phyloP scores from a whole-genome alignment of 2,797 vertebrate genomes.

The Eutrigla gurnardus region DNA sequence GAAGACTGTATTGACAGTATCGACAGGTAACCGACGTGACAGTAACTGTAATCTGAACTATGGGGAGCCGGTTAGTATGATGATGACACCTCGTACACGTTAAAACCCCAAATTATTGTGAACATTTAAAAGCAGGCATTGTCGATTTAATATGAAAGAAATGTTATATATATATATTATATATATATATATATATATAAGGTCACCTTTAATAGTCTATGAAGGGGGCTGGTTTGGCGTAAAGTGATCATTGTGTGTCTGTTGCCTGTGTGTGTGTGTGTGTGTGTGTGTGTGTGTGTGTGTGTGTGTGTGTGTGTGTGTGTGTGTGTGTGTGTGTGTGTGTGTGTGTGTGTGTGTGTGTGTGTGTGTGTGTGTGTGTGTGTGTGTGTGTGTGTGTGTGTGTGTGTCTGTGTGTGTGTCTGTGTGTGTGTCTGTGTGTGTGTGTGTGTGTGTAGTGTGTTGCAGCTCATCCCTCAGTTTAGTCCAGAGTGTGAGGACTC shows the following conservation, averaged over 20 bases:
- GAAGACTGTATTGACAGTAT: conserved; percentile 77
- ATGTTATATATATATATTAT: too few relatives aligned
- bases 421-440: conserved; percentile 48
- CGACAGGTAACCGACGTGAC: conserved; percentile 67
- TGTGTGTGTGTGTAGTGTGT: conserved; percentile 69
- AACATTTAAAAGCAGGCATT: background rate
- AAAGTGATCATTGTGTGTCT: background rate
- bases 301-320: too few relatives aligned
- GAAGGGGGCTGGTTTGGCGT: too few relatives aligned
- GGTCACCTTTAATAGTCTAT: too few relatives aligned
- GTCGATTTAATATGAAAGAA: background rate
- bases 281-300: conserved; percentile 1
- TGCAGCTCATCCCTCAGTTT: conserved; percentile 80
- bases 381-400: conserved; percentile 4
- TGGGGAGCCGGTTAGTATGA: background rate
- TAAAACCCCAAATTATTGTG: background rate
- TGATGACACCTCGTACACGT: background rate
- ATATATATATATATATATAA: too few relatives aligned
- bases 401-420: conserved; percentile 45
- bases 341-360: too few relatives aligned
- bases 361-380: too few relatives aligned
- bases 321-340: too few relatives aligned
- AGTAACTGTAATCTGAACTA: background rate
- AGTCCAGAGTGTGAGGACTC: conserved; percentile 62
- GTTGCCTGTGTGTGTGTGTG: conserved; percentile 65